Conservation (phyloP, 92 coral and sea anemone genomes). For the Zoanthus gigantus region DNA sequence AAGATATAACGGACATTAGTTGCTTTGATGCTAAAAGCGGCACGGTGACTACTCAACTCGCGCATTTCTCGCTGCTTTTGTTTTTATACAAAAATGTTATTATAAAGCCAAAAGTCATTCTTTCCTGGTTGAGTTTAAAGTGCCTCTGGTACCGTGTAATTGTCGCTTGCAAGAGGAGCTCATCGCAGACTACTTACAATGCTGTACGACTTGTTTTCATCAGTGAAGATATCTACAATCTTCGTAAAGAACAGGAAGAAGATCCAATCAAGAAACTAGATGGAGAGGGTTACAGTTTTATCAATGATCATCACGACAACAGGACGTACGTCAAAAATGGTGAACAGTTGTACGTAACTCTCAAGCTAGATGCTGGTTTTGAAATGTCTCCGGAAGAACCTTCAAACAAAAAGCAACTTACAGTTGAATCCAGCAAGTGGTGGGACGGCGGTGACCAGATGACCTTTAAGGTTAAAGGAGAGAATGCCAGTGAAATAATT, state of each 20-base stretch:
- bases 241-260: background rate
- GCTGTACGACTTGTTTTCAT: conserved; percentile 3
- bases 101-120: background rate
- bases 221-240: conserved; percentile 18
- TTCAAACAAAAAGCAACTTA: conserved; percentile 8
- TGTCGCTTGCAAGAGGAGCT: background rate
- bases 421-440: conserved; percentile 12
- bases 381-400: background rate
- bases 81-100: background rate
- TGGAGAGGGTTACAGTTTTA: background rate
- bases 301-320: background rate
- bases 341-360: background rate
- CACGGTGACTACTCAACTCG: background rate
- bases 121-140: conserved; percentile 8
- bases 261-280: background rate
- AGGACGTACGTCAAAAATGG: conserved; percentile 10
- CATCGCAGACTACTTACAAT: background rate
- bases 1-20: background rate
- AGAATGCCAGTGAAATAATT: conserved; percentile 12
- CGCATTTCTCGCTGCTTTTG: conserved; percentile 4
- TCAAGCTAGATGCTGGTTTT: background rate
- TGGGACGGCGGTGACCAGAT: conserved; percentile 25
- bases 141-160: conserved; percentile 9
- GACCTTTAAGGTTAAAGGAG: conserved; percentile 3
- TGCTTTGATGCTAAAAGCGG: background rate